These are phyloP conservation scores for Copidosoma aretas DNA, from an alignment of 2,888 invertebrate genomes.

Conservation along the genomic window DNA sequence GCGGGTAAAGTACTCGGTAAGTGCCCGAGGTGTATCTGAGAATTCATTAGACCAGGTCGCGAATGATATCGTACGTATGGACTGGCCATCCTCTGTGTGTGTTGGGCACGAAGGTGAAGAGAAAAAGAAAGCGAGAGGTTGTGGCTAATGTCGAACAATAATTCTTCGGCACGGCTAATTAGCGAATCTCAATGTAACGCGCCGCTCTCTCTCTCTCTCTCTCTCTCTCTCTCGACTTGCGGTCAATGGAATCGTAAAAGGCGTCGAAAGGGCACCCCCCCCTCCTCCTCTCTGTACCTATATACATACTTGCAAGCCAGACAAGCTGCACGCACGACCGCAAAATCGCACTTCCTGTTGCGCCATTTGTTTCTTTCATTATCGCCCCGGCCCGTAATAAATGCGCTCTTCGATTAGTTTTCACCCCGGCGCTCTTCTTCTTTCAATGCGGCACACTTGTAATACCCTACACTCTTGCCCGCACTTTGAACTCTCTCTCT, in stretches of 20 bases:
- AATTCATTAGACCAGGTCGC: conserved; percentile 38
- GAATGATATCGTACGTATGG: conserved; percentile 27
- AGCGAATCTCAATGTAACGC: conserved; percentile 37
- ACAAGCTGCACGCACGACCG: conserved; percentile 18
- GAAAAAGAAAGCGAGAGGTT: conserved; percentile 25
- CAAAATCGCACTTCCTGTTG: conserved; percentile 38
- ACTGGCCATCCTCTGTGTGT: not conserved
- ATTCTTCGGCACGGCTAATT: conserved; percentile 47
- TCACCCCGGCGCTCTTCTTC: not conserved
- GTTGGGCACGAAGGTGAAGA: not conserved
- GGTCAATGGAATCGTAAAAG: conserved; percentile 38
- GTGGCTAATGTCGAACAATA: conserved; percentile 46
- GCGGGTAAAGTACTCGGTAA: conserved; percentile 36
- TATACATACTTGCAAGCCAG: too few relatives aligned
- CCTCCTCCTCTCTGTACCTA: too few relatives aligned
- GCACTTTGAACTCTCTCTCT: not conserved
- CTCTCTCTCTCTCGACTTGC: conserved; percentile 12
- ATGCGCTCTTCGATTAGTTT: conserved; percentile 39
- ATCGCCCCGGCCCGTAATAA: conserved; percentile 37
- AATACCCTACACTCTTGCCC: not conserved
- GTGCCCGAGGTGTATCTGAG: conserved; percentile 40
- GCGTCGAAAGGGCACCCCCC: conserved; percentile 22
- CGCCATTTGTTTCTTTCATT: conserved; percentile 40
- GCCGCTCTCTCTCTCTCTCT: conserved; percentile 17
- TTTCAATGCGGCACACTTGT: not conserved